Percentiles rank a stretch among this genome's conserved stretches.
Conservation (phyloP, 2,797 vertebrate genomes). For the Melanotaenia pygmaea region DNA sequence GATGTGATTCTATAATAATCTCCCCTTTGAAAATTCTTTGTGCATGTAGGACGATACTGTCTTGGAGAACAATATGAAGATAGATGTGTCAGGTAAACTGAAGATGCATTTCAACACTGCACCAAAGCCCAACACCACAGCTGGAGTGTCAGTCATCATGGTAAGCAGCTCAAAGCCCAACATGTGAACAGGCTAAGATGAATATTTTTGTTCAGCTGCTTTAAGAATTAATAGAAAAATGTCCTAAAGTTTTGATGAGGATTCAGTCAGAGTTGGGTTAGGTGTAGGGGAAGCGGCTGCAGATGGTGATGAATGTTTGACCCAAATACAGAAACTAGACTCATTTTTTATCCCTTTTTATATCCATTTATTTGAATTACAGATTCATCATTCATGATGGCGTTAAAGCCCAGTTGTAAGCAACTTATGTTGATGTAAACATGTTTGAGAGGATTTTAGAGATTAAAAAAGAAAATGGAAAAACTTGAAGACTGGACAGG, state of each 20-base stretch:
- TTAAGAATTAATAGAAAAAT: not conserved
- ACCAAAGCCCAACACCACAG: conserved; percentile 89
- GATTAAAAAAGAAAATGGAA: conserved; percentile 1
- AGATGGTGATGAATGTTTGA: conserved; percentile 38
- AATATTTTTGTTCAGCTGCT: not conserved
- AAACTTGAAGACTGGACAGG: conserved; percentile 3
- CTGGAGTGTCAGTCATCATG: conserved; percentile 95
- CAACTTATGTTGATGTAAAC: conserved; percentile 23
- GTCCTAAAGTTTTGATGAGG: conserved; percentile 12
- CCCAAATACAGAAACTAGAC: conserved; percentile 54
- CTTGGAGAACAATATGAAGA: conserved; percentile 94
- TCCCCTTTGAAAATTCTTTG: not conserved
- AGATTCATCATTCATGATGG: conserved; percentile 14
- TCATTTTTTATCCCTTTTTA: conserved; percentile 22
- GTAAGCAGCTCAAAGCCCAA: conserved; percentile 79
- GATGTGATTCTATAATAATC: not conserved
- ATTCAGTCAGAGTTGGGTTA: conserved; percentile 21
- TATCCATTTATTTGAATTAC: conserved; percentile 13
- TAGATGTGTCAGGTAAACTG: conserved; percentile 96
- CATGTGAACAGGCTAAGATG: not conserved
- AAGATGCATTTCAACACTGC: conserved; percentile 94
- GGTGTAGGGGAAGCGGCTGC: conserved; percentile 9
- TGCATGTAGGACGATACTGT: conserved; percentile 86
- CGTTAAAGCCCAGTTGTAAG: conserved; percentile 7
- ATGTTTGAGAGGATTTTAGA: conserved; percentile 28